Base-by-base conservation (phyloP, 2,113 vertebrate genomes). In the Rhinichthys klamathensis region DNA sequence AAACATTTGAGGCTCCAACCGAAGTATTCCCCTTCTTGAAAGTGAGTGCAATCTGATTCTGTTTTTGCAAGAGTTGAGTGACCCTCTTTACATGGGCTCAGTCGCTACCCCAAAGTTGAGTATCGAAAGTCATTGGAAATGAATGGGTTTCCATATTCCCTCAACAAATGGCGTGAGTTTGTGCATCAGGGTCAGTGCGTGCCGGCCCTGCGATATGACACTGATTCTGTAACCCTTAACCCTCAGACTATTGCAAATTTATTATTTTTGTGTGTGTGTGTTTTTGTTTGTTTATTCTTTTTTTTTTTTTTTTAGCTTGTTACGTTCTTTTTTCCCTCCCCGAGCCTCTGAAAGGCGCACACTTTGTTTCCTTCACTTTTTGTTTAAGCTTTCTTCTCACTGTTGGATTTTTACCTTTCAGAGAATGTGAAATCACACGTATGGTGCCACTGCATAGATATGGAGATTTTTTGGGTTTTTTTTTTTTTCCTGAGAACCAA, bases 341-440 rank as follows among this genome's bases (percentile, higher is more conserved):
- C 13, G 12, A 61, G 35, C 46, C 12, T 49, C 35, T 56, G 12
- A 51, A 76, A 35, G 60, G 60, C 83, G 16, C 83, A 78, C 30
- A 38, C 32, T 44, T 80, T 30, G n/a, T 56, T 51, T 7, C 67
- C 23, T 38, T 30, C 6, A 51, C 27, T 12, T 75, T 49, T 30
- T 72, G 69, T 44, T 38, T 78, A 79, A 67, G 38, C 27, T 84
- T 69, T n/a, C 9, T 65, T 49, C 25, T 75, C 23, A 51, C 60
- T 27, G 11, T 27, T 41, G 46, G 15, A 30, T 74, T 56, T 70
- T 51, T 27, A 51, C 72, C 77, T 65, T 76, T 89, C 83, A 79
- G 74, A 90, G 74, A 92, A 94, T 93, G 90, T 94, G 93, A 95
- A 94, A 90, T 94, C 88, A 80, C 90, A 93, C 91, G 72, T 87